phyloP scores from a whole-genome alignment of 2,113 vertebrate species.

The Globicephala melas region DNA sequence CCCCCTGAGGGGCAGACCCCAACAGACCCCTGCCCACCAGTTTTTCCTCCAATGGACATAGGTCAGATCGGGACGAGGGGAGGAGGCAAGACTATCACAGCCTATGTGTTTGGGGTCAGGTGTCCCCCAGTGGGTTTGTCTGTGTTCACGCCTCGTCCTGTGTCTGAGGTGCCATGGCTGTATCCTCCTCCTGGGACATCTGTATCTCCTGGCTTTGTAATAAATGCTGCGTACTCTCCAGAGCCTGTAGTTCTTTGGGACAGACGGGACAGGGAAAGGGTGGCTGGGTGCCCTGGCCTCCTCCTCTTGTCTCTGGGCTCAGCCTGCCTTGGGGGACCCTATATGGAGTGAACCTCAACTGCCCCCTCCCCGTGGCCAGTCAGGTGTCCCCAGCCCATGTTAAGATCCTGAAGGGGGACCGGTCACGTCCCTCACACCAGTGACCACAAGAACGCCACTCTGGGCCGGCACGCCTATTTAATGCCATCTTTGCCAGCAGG shows the following conservation, averaged over 20 bases:
- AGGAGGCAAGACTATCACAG: not conserved
- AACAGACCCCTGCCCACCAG: not conserved
- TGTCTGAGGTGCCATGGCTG: constrained; percentile 77
- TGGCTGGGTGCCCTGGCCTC: not conserved
- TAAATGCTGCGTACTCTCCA: constrained; percentile 80
- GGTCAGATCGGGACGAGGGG: not conserved
- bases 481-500: not conserved
- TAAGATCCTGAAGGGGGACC: too few relatives aligned
- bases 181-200: constrained; percentile 56
- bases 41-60: constrained; percentile 17
- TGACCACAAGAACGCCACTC: not conserved
- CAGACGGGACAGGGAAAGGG: not conserved
- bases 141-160: constrained; percentile 69
- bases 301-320: not conserved
- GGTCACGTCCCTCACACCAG: not conserved
- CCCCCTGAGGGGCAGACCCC: not conserved
- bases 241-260: not conserved
- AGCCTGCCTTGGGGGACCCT: not conserved
- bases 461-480: not conserved
- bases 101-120: not conserved
- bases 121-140: constrained; percentile 56
- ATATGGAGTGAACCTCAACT: not conserved
- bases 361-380: not conserved
- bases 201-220: constrained; percentile 81
- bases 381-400: not conserved